Conservation (phyloP, 2,888 invertebrate genomes). For the Eremobia ochroleuca region DNA sequence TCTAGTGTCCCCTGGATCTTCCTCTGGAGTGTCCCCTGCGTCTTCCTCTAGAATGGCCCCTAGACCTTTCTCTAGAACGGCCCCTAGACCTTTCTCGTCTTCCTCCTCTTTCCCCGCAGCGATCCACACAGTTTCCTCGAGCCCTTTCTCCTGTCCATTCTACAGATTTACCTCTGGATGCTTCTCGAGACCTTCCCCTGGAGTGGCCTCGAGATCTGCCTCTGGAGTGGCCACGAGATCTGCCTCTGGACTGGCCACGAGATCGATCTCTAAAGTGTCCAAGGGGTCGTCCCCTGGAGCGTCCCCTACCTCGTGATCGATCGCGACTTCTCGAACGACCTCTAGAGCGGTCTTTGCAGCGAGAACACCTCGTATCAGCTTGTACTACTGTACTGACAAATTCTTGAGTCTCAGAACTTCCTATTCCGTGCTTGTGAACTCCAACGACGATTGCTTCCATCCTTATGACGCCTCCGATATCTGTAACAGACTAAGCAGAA, state of each 20-base stretch:
- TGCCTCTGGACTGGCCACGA: slow-evolving; percentile 20
- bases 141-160: slow-evolving; percentile 32
- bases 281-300: slow-evolving; percentile 36
- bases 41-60: slow-evolving; percentile 24
- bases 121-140: slow-evolving; percentile 31
- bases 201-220: slow-evolving; percentile 25
- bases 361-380: slow-evolving; percentile 35
- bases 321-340: slow-evolving; percentile 22
- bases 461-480: not conserved
- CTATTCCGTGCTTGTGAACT: slow-evolving; percentile 17
- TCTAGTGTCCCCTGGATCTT: not conserved
- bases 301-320: slow-evolving; percentile 25
- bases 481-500: slow-evolving; percentile 59
- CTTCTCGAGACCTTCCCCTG: slow-evolving; percentile 16
- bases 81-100: slow-evolving; percentile 44
- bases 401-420: slow-evolving; percentile 30
- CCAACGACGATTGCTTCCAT: slow-evolving; percentile 50
- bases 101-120: slow-evolving; percentile 24
- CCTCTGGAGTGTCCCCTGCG: slow-evolving; percentile 40
- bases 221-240: slow-evolving; percentile 22
- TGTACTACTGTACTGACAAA: slow-evolving; percentile 24
- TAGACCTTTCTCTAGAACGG: slow-evolving; percentile 28
- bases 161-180: slow-evolving; percentile 29
- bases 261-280: too few species aligned
- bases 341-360: slow-evolving; percentile 43